Evolutionary conservation across 2,797 vertebrate species (phyloP), one percentile per base, ranked within the genome.

Genomic region (Dicrostonyx torquatus): DNA sequence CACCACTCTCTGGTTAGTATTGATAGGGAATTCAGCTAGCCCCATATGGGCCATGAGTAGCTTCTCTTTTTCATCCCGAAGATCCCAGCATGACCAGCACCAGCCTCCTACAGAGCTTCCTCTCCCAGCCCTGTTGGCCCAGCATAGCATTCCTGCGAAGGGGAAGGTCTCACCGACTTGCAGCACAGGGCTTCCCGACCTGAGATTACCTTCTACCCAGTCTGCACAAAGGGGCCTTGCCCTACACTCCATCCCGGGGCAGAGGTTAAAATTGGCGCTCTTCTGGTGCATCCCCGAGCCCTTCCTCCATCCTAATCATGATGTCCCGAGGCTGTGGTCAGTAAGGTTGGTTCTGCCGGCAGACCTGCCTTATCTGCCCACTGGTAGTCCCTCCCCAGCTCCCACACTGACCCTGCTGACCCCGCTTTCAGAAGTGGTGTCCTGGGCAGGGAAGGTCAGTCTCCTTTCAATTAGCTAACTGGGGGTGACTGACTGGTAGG

Each of bases 261-360:
- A 55, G 79, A 87, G 55, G 50, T 87, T 82, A 55, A 58, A n/a
- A 60, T 1, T 15, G 60, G 17, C 10, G 24, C 31, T 76, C 14
- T 29, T 78, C 93, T 43, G 26, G 75, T 20, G 29, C 55, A 78
- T 12, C 73, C 68, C 89, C 37, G 66, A 53, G 85, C 43, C 62
- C 68, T 66, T n/a, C 75, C 91, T 58, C 72, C 68, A n/a, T 64
- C 89, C 82, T 60, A 29, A 91, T 91, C 90, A 91, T 91, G 79
- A 29, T 55, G 73, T 95, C 91, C 85, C n/a, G 37, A 92, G 72
- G 10, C 84, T 53, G 22, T 26, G 8, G 75, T 77, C 68, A 11
- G 26, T 48, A 26, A 75, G 53, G 89, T 22, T 12, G 66, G 80
- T 26, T 78, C 95, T 76, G 50, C 72, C 31, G 11, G 34, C 91